These are phyloP conservation scores for Pantelozetes paolii DNA, from an alignment of 2,888 invertebrate species.

Conservation along the genomic window DNA sequence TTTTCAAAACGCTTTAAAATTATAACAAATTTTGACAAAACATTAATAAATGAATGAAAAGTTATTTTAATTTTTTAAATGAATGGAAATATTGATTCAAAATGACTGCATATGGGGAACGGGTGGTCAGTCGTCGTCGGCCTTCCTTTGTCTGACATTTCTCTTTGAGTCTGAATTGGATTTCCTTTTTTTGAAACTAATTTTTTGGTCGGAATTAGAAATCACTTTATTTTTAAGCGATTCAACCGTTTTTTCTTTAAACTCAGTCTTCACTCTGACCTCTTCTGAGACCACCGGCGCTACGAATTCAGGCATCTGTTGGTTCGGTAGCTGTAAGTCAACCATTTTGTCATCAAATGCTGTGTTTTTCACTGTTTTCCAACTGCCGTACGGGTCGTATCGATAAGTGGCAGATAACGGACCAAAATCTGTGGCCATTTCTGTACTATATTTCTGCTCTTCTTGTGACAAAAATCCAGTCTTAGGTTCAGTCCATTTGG, in stretches of 20 bases:
- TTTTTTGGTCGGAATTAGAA: conserved; percentile 54
- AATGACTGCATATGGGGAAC: not conserved
- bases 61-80: too few species aligned
- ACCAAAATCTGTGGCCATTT: not conserved
- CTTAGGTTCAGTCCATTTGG: conserved; percentile 68
- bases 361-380: conserved; percentile 63
- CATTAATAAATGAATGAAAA: too few species aligned
- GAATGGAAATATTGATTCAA: not conserved
- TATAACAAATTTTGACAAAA: too few species aligned
- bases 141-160: conserved; percentile 63
- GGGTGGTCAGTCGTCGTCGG: conserved; percentile 53
- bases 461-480: conserved; percentile 61
- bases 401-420: not conserved
- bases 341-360: conserved; percentile 50
- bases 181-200: conserved; percentile 67
- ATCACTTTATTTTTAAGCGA: conserved; percentile 49
- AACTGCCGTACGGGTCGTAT: conserved; percentile 67
- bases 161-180: conserved; percentile 58
- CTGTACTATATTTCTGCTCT: conserved; percentile 46
- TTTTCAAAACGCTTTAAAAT: not conserved
- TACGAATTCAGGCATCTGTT: conserved; percentile 48
- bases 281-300: conserved; percentile 40
- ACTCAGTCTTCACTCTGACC: conserved; percentile 48
- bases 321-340: conserved; percentile 68
- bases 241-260: conserved; percentile 51